Conservation (phyloP, 2,797 vertebrate species). For the Oryzias sinensis region DNA sequence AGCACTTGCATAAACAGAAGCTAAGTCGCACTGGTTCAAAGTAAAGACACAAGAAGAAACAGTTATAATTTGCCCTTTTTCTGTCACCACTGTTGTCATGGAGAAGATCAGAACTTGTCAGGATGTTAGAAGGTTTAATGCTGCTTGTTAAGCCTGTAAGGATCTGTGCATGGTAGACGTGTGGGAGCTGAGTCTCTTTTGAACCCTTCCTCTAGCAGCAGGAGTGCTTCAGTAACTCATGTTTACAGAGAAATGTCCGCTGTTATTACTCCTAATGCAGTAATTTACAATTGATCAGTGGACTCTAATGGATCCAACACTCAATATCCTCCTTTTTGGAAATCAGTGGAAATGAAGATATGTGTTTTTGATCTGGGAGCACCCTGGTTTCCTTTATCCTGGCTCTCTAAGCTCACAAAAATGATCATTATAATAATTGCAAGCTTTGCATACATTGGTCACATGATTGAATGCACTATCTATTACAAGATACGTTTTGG, state of each 20-base stretch:
- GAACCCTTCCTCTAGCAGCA: slow-evolving; percentile 23
- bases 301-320: slow-evolving; percentile 42
- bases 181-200: slow-evolving; percentile 46
- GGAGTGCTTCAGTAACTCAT: slow-evolving; percentile 41
- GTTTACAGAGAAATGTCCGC: slow-evolving; percentile 46
- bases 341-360: slow-evolving; percentile 40
- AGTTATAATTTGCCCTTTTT: slow-evolving; percentile 9
- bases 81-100: slow-evolving; percentile 51
- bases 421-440: slow-evolving; percentile 15
- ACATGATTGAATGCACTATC: not conserved
- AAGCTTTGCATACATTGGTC: slow-evolving; percentile 19
- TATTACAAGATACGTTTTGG: too few species aligned
- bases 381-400: slow-evolving; percentile 13
- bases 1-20: slow-evolving; percentile 9
- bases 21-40: not conserved
- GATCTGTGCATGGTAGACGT: slow-evolving; percentile 56
- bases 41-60: slow-evolving; percentile 7
- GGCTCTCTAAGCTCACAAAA: too few species aligned
- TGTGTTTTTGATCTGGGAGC: slow-evolving; percentile 23
- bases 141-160: slow-evolving; percentile 54
- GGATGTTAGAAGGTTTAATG: slow-evolving; percentile 58
- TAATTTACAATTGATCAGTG: slow-evolving; percentile 55
- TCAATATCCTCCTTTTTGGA: slow-evolving; percentile 25
- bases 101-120: slow-evolving; percentile 54
- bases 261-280: slow-evolving; percentile 54